Conservation (phyloP, 2,113 vertebrate genomes). For the Ranitomeya variabilis region DNA sequence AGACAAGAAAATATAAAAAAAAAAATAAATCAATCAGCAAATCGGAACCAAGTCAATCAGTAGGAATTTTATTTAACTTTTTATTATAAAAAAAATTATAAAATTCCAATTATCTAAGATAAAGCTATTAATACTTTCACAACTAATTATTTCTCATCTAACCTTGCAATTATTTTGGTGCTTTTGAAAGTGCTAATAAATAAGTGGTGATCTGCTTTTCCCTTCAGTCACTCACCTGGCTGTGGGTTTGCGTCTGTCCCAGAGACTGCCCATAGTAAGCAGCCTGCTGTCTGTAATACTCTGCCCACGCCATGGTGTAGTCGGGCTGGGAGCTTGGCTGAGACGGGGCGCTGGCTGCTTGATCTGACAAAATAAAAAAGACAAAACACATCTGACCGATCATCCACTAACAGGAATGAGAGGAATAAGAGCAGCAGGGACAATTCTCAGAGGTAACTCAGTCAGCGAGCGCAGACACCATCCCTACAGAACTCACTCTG, state of each 20-base stretch:
- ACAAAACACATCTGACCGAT: no score
- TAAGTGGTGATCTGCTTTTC: no score
- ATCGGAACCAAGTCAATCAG: no score
- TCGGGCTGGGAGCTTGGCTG: constrained; percentile 93
- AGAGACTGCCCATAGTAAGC: constrained; percentile 92
- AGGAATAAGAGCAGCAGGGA: no score
- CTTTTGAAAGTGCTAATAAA: no score
- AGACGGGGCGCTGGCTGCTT: constrained; percentile 83
- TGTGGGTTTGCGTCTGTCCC: constrained; percentile 90
- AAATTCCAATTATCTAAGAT: no score
- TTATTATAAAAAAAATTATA: no score
- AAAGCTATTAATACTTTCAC: no score
- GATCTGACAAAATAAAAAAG: constrained; percentile 72
- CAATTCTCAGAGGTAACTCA: no score
- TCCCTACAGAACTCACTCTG: constrained; percentile 75
- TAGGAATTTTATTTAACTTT: not conserved
- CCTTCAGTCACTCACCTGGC: constrained; percentile 79
- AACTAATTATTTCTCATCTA: no score
- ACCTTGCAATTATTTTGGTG: no score
- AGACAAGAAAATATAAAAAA: not conserved
- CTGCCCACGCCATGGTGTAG: constrained; percentile 94
- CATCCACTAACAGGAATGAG: no score
- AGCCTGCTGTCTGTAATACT: constrained; percentile 95
- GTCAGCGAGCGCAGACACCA: not conserved
- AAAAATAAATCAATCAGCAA: not conserved